phyloP scores from a whole-genome alignment of 2,888 invertebrate genomes.

The Copidosoma aretas region DNA sequence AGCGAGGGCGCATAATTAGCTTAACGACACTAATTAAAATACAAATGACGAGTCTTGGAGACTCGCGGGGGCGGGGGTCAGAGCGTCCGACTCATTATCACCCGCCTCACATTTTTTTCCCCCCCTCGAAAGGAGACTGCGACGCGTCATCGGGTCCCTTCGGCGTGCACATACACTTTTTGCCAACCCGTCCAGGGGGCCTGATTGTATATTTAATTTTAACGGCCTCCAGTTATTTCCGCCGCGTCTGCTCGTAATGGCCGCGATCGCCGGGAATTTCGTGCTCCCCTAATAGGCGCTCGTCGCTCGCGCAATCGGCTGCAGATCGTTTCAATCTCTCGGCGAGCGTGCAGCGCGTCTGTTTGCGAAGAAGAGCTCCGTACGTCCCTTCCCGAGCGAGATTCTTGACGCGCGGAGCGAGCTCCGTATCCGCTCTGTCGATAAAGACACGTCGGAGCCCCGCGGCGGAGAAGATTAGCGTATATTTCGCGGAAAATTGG shows the following conservation, averaged over 20 bases:
- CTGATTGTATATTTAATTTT: constrained; percentile 55
- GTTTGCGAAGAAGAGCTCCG: too few relatives aligned
- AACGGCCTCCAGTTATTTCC: constrained; percentile 9
- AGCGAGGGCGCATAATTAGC: constrained; percentile 59
- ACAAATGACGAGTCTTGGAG: constrained; percentile 75
- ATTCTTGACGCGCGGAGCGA: too few relatives aligned
- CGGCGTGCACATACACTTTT: not conserved
- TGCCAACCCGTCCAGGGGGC: constrained; percentile 48
- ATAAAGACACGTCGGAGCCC: too few relatives aligned
- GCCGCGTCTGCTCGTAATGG: constrained; percentile 7
- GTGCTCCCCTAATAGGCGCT: too few relatives aligned
- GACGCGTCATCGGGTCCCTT: not conserved
- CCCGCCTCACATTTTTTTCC: constrained; percentile 41
- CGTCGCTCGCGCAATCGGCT: too few relatives aligned
- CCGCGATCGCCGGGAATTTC: not conserved
- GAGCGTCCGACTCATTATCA: constrained; percentile 61
- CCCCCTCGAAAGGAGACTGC: not conserved
- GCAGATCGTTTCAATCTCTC: constrained; percentile 34
- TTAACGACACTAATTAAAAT: constrained; percentile 78
- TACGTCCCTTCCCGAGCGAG: too few relatives aligned
- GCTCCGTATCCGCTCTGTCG: too few relatives aligned
- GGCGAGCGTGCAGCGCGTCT: too few relatives aligned
- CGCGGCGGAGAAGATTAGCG: constrained; percentile 35
- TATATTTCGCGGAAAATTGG: constrained; percentile 39
- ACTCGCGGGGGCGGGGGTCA: constrained; percentile 56